Conservation (phyloP, 2,113 vertebrate species). For the Chascanopsetta lugubris region DNA sequence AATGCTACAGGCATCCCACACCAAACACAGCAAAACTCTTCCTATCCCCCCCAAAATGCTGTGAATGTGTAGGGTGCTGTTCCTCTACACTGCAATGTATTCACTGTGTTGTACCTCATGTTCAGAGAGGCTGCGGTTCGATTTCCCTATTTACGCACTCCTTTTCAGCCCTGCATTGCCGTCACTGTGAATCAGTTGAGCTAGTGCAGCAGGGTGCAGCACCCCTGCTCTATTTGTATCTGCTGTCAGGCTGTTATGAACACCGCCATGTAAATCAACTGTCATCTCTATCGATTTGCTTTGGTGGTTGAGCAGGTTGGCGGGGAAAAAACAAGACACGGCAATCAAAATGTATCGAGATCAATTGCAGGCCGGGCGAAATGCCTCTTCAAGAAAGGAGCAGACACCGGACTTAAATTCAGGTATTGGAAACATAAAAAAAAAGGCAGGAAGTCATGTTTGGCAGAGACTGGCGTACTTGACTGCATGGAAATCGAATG, state of each 20-base stretch:
- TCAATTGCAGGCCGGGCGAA: conserved; percentile 33
- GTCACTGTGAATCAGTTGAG: conserved; percentile 13
- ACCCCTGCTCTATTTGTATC: conserved; percentile 16
- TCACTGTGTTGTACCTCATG: neutral
- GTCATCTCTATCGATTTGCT: conserved; percentile 36
- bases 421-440: conserved; percentile 32
- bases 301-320: conserved; percentile 11
- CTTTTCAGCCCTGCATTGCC: neutral
- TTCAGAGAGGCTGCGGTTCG: neutral
- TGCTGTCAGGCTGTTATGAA: conserved; percentile 12
- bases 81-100: neutral
- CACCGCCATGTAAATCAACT: conserved; percentile 31
- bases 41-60: neutral
- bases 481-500: conserved; percentile 23
- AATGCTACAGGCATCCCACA: neutral
- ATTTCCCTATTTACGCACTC: conserved; percentile 44
- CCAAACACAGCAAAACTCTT: neutral
- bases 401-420: conserved; percentile 21
- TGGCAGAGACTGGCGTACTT: conserved; percentile 17
- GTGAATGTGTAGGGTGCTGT: neutral
- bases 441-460: neutral
- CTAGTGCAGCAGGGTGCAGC: conserved; percentile 9
- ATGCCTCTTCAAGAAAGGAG: conserved; percentile 32
- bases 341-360: neutral
- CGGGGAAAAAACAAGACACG: neutral